Evolutionary conservation across 2,888 invertebrate genomes (phyloP).

Genomic region (Zelleria hepariella): DNA sequence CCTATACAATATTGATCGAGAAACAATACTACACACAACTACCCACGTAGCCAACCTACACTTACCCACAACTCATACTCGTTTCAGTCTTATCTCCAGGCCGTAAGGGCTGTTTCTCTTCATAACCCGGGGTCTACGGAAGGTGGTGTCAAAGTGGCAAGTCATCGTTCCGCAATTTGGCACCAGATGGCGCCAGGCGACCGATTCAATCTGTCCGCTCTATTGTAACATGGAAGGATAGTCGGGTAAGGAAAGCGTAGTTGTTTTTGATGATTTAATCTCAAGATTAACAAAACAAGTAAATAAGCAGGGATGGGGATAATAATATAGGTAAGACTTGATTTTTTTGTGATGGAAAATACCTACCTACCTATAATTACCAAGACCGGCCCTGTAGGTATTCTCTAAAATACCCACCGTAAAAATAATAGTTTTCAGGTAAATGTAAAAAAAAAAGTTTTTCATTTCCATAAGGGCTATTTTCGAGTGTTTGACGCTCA

Average conservation of each 20-base stretch:
- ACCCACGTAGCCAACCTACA: background rate
- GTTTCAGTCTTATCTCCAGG: background rate
- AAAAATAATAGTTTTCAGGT: too few species aligned
- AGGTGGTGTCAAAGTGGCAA: background rate
- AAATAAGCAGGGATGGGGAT: too few species aligned
- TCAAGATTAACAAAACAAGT: too few species aligned
- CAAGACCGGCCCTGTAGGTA: too few species aligned
- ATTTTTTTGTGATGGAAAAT: too few species aligned
- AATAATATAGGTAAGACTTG: too few species aligned
- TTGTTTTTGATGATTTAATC: too few species aligned
- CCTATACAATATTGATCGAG: background rate
- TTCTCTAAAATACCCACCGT: too few species aligned
- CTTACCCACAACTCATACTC: background rate
- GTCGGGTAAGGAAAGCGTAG: background rate
- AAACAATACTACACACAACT: background rate
- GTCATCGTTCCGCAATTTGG: conserved; percentile 27
- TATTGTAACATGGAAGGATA: background rate
- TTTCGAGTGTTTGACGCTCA: too few species aligned
- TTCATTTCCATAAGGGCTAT: too few species aligned
- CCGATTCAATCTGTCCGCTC: conserved; percentile 1
- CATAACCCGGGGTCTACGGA: background rate
- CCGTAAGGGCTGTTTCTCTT: background rate
- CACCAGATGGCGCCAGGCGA: conserved; percentile 26
- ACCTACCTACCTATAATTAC: too few species aligned
- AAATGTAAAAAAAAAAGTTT: too few species aligned